Evolutionary conservation across 2,888 invertebrate species (phyloP).

Genomic region (Operophtera brumata): DNA sequence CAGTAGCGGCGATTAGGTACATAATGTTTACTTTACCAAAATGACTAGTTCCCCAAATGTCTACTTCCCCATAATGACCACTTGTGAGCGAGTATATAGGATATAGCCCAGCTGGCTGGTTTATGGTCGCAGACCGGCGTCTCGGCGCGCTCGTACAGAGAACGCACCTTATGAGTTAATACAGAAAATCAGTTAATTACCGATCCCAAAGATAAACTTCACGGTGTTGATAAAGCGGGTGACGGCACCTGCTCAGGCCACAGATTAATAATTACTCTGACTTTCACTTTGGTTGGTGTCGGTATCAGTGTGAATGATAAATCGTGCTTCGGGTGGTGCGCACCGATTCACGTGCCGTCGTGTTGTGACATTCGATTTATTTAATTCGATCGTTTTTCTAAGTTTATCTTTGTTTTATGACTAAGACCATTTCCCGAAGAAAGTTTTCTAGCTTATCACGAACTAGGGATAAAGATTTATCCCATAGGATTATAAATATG

Average conservation of each 20-base stretch:
- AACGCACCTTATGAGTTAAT: conserved; percentile 21
- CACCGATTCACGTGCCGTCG: background rate
- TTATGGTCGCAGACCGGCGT: too few species aligned
- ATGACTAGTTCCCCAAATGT: too few species aligned
- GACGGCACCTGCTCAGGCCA: conserved; percentile 20
- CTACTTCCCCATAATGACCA: too few species aligned
- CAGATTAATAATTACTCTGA: conserved; percentile 21
- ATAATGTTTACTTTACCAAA: too few species aligned
- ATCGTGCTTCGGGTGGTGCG: conserved; percentile 6
- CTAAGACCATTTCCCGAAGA: too few species aligned
- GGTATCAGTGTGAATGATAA: conserved; percentile 17
- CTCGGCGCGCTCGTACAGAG: background rate
- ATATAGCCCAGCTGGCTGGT: too few species aligned
- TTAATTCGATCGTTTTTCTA: background rate
- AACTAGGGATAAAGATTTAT: too few species aligned
- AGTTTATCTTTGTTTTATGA: background rate
- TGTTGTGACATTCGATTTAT: conserved; percentile 7
- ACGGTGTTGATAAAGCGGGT: conserved; percentile 21
- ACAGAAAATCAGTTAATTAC: conserved; percentile 34
- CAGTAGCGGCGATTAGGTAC: too few species aligned
- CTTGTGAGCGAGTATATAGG: too few species aligned
- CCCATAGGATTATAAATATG: too few species aligned
- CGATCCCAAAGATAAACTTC: conserved; percentile 32
- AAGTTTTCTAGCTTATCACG: too few species aligned
- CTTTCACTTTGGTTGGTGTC: conserved; percentile 23